Evolutionary conservation across 2,888 invertebrate species (phyloP).

Genomic region (Hoplodrina ambigua): DNA sequence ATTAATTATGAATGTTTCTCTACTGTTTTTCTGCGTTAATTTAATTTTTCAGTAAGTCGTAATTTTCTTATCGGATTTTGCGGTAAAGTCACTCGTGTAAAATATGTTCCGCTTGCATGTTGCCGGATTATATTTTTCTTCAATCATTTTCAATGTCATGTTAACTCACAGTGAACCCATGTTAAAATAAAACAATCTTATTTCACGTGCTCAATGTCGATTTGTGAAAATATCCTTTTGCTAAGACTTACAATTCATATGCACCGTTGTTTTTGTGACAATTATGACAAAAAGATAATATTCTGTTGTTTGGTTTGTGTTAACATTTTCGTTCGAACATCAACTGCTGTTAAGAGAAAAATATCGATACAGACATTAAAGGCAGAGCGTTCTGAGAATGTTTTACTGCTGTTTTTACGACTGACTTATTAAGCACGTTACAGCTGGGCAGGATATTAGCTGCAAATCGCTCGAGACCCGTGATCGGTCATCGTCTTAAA

Average conservation of each 20-base stretch:
- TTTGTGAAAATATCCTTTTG: constrained; percentile 20
- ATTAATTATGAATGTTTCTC: constrained; percentile 46
- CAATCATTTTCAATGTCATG: constrained; percentile 64
- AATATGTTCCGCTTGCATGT: constrained; percentile 71
- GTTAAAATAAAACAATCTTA: constrained; percentile 36
- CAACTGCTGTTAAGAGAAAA: constrained; percentile 59
- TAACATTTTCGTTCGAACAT: constrained; percentile 41
- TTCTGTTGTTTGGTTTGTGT: constrained; percentile 21
- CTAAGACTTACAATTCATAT: neutral
- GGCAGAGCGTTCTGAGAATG: constrained; percentile 71
- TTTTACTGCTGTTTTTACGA: constrained; percentile 80
- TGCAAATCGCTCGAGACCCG: constrained; percentile 78
- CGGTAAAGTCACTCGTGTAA: constrained; percentile 66
- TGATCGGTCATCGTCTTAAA: constrained; percentile 82
- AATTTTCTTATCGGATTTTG: constrained; percentile 68
- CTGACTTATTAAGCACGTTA: constrained; percentile 77
- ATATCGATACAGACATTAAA: constrained; percentile 66
- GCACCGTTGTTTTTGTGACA: neutral
- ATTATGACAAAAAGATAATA: constrained; percentile 26
- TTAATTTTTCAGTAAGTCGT: constrained; percentile 51
- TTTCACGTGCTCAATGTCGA: constrained; percentile 40
- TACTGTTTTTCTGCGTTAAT: constrained; percentile 37
- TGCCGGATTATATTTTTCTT: constrained; percentile 61
- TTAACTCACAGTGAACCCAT: constrained; percentile 43
- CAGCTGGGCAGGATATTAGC: constrained; percentile 84